phyloP scores from a whole-genome alignment of 2,888 invertebrate genomes.

The Clistopyga incitator region DNA sequence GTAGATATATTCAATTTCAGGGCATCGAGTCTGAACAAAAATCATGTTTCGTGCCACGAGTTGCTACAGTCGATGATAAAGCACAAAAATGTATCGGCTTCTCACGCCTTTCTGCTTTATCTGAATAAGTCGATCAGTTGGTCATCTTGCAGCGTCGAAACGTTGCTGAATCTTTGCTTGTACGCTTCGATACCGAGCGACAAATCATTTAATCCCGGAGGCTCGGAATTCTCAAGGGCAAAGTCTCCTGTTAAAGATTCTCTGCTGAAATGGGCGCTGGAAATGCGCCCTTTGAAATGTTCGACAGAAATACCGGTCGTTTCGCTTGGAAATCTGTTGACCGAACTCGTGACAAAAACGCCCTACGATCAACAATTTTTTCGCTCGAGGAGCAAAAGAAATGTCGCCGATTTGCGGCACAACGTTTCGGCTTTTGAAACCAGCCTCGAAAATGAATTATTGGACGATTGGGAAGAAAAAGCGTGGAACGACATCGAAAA shows the following conservation, averaged over 20 bases:
- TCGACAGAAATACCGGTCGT: constrained; percentile 70
- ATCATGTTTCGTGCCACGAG: constrained; percentile 82
- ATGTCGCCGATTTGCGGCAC: constrained; percentile 1
- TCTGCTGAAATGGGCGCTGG: constrained; percentile 77
- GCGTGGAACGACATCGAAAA: constrained; percentile 70
- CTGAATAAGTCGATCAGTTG: constrained; percentile 82
- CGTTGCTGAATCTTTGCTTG: constrained; percentile 81
- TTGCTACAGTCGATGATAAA: constrained; percentile 83
- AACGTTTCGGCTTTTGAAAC: background rate
- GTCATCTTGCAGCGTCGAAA: constrained; percentile 81
- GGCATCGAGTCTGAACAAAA: constrained; percentile 84
- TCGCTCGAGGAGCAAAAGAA: constrained; percentile 33
- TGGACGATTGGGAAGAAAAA: constrained; percentile 64
- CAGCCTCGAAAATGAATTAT: constrained; percentile 45
- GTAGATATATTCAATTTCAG: constrained; percentile 76
- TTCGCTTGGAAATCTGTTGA: constrained; percentile 74
- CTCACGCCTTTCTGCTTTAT: constrained; percentile 83
- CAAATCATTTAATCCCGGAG: constrained; percentile 66
- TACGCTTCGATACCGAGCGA: constrained; percentile 77
- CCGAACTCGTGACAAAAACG: constrained; percentile 73
- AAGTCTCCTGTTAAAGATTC: constrained; percentile 72
- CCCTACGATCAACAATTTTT: constrained; percentile 67
- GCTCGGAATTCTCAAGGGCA: constrained; percentile 63
- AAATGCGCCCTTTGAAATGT: constrained; percentile 71
- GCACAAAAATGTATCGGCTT: constrained; percentile 77